Evolutionary conservation across 2,888 invertebrate species (phyloP).

Genomic region (Darwinula stevensoni): DNA sequence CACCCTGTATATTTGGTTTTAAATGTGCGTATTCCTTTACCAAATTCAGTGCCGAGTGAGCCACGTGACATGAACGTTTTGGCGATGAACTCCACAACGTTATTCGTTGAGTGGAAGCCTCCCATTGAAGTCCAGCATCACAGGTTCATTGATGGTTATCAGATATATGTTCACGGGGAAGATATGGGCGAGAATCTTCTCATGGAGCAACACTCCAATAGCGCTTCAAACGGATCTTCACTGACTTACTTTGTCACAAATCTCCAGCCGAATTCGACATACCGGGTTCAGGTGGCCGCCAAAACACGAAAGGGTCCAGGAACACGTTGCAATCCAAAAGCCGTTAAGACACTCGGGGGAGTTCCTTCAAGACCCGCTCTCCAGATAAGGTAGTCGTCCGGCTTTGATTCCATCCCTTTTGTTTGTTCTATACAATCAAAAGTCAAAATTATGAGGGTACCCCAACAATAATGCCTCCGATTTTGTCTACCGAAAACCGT

Average conservation of each 20-base stretch:
- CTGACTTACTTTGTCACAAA: constrained; percentile 51
- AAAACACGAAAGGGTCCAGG: constrained; percentile 91
- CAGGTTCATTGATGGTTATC: constrained; percentile 85
- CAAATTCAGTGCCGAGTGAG: constrained; percentile 76
- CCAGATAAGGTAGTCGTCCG: constrained; percentile 12
- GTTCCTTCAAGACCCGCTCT: constrained; percentile 59
- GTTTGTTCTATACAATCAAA: too few species aligned
- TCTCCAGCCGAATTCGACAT: constrained; percentile 78
- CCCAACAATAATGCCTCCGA: too few species aligned
- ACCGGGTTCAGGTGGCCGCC: constrained; percentile 79
- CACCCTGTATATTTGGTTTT: too few species aligned
- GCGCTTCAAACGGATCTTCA: constrained; percentile 30
- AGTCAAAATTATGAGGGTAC: too few species aligned
- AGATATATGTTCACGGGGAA: constrained; percentile 68
- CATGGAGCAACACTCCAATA: background rate
- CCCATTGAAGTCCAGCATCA: constrained; percentile 71
- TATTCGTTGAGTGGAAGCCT: constrained; percentile 78
- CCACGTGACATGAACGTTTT: constrained; percentile 70
- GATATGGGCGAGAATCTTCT: background rate
- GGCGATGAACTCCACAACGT: constrained; percentile 78
- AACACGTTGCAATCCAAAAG: constrained; percentile 52
- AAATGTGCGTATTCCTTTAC: constrained; percentile 6
- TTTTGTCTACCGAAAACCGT: too few species aligned
- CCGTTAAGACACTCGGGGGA: constrained; percentile 70
- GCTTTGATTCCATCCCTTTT: background rate